Evolutionary conservation across 2,888 invertebrate species (phyloP), one percentile per base, ranked within the genome.

Genomic region (Chloroclystis v-ata): DNA sequence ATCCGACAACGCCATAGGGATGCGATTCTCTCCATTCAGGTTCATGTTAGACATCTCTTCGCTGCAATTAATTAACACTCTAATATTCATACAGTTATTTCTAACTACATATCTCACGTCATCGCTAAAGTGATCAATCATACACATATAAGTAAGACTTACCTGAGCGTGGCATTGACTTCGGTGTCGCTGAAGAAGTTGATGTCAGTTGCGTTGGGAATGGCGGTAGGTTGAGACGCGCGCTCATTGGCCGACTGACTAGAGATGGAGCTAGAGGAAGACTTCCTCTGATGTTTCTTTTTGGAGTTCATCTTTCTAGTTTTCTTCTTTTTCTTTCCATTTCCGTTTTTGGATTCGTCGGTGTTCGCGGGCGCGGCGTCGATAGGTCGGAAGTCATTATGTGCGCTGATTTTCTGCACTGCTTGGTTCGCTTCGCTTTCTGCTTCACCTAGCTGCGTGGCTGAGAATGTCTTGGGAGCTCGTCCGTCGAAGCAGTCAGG

Each of bases 131-230:
- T 32, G 12, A 13, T 29, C 29, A 30, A 32, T 5, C 9, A n/a
- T 32, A 9, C 14, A 20, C 9, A 14, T 20, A 11, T 35, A 10
- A 7, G 10, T 10, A 10, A 41, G 42, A 77, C 89, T 72, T 70
- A 92, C 89, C 91, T 92, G 35, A 90, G 82, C 5, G 78, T 72
- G 11, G 89, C 80, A n/a, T 93, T 93, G 39, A 95, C 87, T 86
- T 98, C 97, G 0, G 95, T 95, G 72, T 98, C 98, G 72, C 97
- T 97, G 82, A 95, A 97, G 87, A 97, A 97, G 73, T 97, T 75
- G 57, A 84, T 78, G 32, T 86, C 87, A 4, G 72, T 63, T 35
- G 72, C 57, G 51, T 78, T 81, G 10, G 78, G 77, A 47, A 82
- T 76, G 46, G 81, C 62, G 4, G 82, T 66, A 4, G 82, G 71